Conservation (phyloP, 2,113 vertebrate species). For the Oncorhynchus clarkii region DNA sequence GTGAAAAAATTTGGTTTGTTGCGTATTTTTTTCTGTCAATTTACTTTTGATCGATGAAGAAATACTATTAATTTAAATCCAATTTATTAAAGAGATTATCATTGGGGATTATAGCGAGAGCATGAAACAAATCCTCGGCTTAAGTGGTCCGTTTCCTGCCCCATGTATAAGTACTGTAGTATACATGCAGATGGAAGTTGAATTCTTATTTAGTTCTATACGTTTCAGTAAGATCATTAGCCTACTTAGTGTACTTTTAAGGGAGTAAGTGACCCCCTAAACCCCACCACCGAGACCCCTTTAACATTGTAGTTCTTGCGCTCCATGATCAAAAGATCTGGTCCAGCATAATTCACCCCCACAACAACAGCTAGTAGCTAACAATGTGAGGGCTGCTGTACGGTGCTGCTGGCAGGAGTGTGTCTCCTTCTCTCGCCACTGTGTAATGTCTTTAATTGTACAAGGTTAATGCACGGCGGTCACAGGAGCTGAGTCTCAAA, state of each 20-base stretch:
- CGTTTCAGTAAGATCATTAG: not conserved
- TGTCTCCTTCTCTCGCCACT: not conserved
- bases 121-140: no score
- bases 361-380: not conserved
- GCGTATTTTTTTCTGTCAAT: not conserved
- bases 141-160: no score
- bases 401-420: not conserved
- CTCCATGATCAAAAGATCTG: no score
- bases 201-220: not conserved
- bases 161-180: not conserved
- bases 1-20: not conserved
- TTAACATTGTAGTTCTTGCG: no score
- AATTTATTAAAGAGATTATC: no score
- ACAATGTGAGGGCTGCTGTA: not conserved
- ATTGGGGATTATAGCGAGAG: no score
- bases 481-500: not conserved
- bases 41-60: not conserved
- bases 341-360: not conserved
- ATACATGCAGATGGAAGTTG: not conserved
- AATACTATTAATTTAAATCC: no score
- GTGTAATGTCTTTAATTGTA: not conserved
- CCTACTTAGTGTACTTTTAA: not conserved
- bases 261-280: no score
- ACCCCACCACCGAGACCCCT: no score
- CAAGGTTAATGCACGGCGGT: not conserved